phyloP scores from a whole-genome alignment of 1,140 invertebrate genomes.

The Melipona quadrifasciata region DNA sequence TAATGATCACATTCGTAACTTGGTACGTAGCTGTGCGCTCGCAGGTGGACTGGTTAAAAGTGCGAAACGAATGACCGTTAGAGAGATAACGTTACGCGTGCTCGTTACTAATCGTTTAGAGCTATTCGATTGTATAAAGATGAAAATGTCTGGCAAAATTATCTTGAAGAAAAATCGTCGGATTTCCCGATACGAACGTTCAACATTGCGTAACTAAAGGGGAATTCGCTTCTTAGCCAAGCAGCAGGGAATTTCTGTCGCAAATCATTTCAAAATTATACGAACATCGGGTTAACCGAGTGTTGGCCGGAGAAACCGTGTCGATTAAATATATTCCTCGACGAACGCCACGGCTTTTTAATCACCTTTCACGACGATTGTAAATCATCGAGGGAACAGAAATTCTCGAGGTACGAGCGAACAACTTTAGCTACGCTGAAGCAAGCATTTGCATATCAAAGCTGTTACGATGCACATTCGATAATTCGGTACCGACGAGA shows the following conservation, averaged over 20 bases:
- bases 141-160: not conserved
- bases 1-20: not conserved
- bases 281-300: too few species aligned
- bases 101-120: not conserved
- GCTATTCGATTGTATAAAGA: not conserved
- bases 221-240: not conserved
- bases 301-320: not conserved
- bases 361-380: not conserved
- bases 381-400: not conserved
- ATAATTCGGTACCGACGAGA: conserved; percentile 8
- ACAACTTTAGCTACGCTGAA: not conserved
- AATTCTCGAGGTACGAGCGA: not conserved
- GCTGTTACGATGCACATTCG: conserved; percentile 36
- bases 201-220: not conserved
- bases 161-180: not conserved
- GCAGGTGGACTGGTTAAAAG: conserved; percentile 25
- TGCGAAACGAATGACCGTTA: conserved; percentile 10
- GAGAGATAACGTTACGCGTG: not conserved
- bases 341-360: not conserved
- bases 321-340: not conserved
- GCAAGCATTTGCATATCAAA: conserved; percentile 32
- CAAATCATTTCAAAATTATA: not conserved
- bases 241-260: not conserved
- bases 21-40: not conserved
- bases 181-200: not conserved